Percentiles rank a stretch among this genome's conserved stretches.
These are phyloP conservation scores for Yponomeuta plumbellus DNA, from an alignment of 2,888 invertebrate genomes.

Conservation along the genomic window DNA sequence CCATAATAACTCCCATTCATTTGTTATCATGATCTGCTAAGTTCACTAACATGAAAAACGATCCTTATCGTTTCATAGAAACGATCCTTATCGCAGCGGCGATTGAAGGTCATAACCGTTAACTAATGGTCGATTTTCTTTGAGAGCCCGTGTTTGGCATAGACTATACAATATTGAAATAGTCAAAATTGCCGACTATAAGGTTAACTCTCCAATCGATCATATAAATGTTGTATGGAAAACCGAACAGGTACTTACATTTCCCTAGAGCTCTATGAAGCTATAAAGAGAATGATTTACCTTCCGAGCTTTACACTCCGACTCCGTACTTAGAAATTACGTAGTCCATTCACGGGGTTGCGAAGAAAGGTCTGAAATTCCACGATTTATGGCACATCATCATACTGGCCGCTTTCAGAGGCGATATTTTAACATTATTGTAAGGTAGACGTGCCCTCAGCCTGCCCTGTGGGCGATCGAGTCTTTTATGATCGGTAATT, in stretches of 20 bases:
- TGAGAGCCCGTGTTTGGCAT: too few species aligned
- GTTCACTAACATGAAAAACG: too few species aligned
- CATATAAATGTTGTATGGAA: neutral
- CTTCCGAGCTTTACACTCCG: constrained; percentile 23
- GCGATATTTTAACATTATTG: neutral
- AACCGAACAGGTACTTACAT: constrained; percentile 15
- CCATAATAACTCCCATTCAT: too few species aligned
- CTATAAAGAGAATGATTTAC: constrained; percentile 26
- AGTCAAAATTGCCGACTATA: too few species aligned
- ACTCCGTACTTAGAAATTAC: constrained; percentile 21
- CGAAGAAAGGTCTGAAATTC: constrained; percentile 3
- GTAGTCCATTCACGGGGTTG: constrained; percentile 24
- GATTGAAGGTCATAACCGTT: too few species aligned
- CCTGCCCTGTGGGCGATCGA: neutral
- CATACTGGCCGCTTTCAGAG: neutral
- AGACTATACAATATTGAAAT: too few species aligned
- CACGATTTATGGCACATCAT: constrained; percentile 1
- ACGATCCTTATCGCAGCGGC: too few species aligned
- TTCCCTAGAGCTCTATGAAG: constrained; percentile 19
- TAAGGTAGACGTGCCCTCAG: neutral
- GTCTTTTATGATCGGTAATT: neutral
- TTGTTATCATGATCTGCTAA: too few species aligned
- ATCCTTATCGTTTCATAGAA: too few species aligned
- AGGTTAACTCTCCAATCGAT: neutral
- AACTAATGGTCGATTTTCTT: too few species aligned